phyloP scores from a whole-genome alignment of 2,797 vertebrate species.

The Eulemur mongoz region DNA sequence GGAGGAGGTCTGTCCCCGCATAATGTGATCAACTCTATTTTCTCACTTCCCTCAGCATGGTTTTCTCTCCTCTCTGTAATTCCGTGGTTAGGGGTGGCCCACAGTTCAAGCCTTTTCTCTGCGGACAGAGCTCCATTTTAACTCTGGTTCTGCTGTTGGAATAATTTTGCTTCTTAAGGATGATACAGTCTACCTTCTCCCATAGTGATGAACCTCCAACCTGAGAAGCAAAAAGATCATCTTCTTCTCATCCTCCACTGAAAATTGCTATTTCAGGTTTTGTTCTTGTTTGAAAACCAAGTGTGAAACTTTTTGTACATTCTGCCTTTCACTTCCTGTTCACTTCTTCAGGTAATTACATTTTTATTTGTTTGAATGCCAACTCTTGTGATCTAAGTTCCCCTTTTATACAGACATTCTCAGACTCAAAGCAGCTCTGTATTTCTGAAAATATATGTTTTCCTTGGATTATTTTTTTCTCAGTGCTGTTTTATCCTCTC shows the following conservation, averaged over 20 bases:
- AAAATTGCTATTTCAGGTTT: neutral
- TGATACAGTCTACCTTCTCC: neutral
- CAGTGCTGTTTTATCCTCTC: neutral
- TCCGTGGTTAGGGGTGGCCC: neutral
- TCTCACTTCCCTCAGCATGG: neutral
- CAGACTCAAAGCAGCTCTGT: neutral
- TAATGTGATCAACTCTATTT: neutral
- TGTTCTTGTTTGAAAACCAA: constrained; percentile 28
- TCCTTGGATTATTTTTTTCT: neutral
- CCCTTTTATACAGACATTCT: neutral
- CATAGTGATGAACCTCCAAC: neutral
- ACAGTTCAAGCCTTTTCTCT: neutral
- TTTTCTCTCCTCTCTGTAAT: neutral
- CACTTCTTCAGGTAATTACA: neutral
- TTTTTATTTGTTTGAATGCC: neutral
- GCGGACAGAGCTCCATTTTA: neutral
- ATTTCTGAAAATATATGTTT: neutral
- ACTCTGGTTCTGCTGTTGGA: neutral
- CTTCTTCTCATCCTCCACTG: neutral
- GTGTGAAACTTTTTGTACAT: neutral
- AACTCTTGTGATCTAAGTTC: neutral
- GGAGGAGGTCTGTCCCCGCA: neutral
- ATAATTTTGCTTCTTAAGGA: neutral
- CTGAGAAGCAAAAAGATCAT: neutral
- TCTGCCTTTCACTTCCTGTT: neutral